phyloP scores from a whole-genome alignment of 1,140 invertebrate genomes.

The Dreissena rostriformis region DNA sequence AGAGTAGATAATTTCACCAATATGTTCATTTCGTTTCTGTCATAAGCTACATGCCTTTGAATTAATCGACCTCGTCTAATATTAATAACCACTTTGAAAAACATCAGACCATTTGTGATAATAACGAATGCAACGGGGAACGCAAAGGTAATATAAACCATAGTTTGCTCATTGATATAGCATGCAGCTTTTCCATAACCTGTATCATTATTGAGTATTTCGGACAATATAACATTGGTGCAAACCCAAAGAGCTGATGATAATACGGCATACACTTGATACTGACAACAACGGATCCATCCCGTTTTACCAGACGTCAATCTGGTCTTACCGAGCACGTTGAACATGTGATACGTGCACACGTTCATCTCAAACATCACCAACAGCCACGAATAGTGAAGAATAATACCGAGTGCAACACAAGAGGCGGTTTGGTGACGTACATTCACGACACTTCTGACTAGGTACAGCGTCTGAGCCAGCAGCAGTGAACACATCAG shows the following conservation, averaged over 20 bases:
- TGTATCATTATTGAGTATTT: not conserved
- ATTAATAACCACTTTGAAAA: conserved; percentile 17
- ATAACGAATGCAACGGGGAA: conserved; percentile 20
- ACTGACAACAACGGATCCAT: not conserved
- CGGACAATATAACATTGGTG: not conserved
- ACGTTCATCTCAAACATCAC: conserved; percentile 39
- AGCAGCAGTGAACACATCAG: not conserved
- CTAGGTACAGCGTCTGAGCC: conserved; percentile 14
- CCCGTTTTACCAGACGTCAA: not conserved
- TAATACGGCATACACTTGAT: conserved; percentile 2
- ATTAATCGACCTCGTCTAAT: not conserved
- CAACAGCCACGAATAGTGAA: conserved; percentile 18
- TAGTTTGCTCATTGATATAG: conserved; percentile 25
- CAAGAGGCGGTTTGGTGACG: not conserved
- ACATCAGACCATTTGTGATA: conserved; percentile 28
- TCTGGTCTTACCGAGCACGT: conserved; percentile 1
- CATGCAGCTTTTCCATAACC: conserved; percentile 37
- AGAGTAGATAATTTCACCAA: conserved; percentile 44
- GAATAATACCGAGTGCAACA: not conserved
- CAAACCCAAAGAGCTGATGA: not conserved
- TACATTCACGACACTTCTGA: not conserved
- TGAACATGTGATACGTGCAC: conserved; percentile 46
- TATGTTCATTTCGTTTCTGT: conserved; percentile 30
- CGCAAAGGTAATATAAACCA: conserved; percentile 34
- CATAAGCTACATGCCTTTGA: conserved; percentile 13